phyloP scores from a whole-genome alignment of 2,888 invertebrate genomes.

The Leptarthrus brevirostris region DNA sequence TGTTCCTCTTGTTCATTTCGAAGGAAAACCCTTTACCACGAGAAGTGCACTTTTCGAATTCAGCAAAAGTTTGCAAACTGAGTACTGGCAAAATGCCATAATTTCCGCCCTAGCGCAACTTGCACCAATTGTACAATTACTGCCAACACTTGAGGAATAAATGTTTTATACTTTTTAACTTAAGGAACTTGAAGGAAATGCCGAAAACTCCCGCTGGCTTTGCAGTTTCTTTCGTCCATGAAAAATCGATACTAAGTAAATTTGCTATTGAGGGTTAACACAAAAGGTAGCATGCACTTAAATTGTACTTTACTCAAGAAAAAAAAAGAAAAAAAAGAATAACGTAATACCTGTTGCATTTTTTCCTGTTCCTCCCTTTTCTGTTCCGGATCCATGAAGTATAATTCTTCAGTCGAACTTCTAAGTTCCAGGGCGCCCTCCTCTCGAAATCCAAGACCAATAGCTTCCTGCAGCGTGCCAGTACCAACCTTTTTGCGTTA shows the following conservation, averaged over 20 bases:
- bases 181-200: no score
- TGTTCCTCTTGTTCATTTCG: neutral
- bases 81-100: constrained; percentile 6
- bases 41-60: neutral
- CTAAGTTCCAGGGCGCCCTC: constrained; percentile 87
- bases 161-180: neutral
- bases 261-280: constrained; percentile 2
- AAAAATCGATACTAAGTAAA: constrained; percentile 32
- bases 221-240: neutral
- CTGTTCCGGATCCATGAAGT: constrained; percentile 77
- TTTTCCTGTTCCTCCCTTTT: constrained; percentile 67
- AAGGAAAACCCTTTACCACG: neutral
- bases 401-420: constrained; percentile 89
- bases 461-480: constrained; percentile 69
- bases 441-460: constrained; percentile 73
- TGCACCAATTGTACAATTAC: constrained; percentile 5
- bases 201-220: neutral
- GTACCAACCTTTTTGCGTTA: constrained; percentile 67
- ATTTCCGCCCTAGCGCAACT: neutral
- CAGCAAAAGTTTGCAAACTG: neutral
- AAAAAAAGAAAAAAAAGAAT: neutral
- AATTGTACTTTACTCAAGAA: neutral
- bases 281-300: neutral
- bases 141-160: neutral
- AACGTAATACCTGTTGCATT: constrained; percentile 58